phyloP scores from a whole-genome alignment of 2,797 vertebrate genomes.

The Avahi laniger region DNA sequence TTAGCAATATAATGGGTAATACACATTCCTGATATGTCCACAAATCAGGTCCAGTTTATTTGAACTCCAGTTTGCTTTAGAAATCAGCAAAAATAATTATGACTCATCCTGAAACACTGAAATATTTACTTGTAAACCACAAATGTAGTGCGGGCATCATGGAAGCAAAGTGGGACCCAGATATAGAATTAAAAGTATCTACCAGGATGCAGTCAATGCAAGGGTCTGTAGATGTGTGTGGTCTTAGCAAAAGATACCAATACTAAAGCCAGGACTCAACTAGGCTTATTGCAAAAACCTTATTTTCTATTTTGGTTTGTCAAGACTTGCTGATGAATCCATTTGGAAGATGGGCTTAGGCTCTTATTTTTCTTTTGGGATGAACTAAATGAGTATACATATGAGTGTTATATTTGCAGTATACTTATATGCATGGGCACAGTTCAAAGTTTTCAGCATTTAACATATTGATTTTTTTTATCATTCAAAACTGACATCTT shows the following conservation, averaged over 20 bases:
- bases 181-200: not conserved
- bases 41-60: not conserved
- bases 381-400: rapidly evolving
- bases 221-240: not conserved
- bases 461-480: rapidly evolving
- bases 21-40: not conserved
- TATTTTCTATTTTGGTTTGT: not conserved
- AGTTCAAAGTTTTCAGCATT: not conserved
- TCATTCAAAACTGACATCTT: not conserved
- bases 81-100: not conserved
- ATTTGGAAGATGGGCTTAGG: not conserved
- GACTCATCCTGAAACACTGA: not conserved
- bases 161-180: not conserved
- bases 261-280: rapidly evolving
- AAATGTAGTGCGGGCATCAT: rapidly evolving
- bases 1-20: not conserved
- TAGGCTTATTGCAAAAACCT: not conserved
- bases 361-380: not conserved
- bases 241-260: not conserved
- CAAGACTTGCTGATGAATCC: not conserved
- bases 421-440: rapidly evolving
- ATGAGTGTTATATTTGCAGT: not conserved
- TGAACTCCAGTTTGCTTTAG: not conserved
- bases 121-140: not conserved
- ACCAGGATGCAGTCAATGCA: not conserved